Percentiles rank a stretch among this genome's conserved stretches.
These are phyloP conservation scores for Anneissia japonica DNA, from an alignment of 35 echinoderm and acorn worm genomes.

Conservation along the genomic window DNA sequence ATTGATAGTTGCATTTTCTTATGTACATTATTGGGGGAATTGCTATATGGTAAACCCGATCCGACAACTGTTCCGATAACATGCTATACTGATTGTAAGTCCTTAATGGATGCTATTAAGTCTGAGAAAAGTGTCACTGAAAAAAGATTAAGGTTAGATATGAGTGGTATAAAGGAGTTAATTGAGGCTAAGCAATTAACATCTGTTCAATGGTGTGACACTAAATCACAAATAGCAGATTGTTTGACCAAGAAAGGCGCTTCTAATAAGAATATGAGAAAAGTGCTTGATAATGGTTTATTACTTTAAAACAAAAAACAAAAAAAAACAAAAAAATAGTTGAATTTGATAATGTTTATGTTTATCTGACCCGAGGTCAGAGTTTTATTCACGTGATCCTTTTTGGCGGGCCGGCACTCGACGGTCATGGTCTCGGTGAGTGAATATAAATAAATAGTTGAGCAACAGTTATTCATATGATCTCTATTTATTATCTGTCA, in stretches of 20 bases:
- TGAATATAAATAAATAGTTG: no score
- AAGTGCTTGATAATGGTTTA: no score
- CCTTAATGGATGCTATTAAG: slow-evolving; percentile 6
- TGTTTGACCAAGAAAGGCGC: not conserved
- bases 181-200: slow-evolving; percentile 14
- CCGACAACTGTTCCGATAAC: not conserved
- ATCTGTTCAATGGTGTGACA: slow-evolving; percentile 12
- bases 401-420: no score
- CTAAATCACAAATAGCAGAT: slow-evolving; percentile 22
- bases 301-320: no score
- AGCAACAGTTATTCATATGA: no score
- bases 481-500: no score
- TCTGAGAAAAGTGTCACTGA: slow-evolving; percentile 21
- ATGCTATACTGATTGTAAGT: slow-evolving; percentile 17
- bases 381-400: no score
- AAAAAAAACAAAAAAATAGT: no score
- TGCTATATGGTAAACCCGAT: slow-evolving; percentile 12
- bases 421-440: no score
- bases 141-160: slow-evolving; percentile 24
- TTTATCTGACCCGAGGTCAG: no score
- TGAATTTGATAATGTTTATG: no score
- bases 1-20: not conserved
- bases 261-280: not conserved
- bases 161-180: slow-evolving; percentile 28
- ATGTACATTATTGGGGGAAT: slow-evolving; percentile 9